Evolutionary conservation across 2,888 invertebrate species (phyloP), one percentile per base, ranked within the genome.

Genomic region (Torymus auratus): DNA sequence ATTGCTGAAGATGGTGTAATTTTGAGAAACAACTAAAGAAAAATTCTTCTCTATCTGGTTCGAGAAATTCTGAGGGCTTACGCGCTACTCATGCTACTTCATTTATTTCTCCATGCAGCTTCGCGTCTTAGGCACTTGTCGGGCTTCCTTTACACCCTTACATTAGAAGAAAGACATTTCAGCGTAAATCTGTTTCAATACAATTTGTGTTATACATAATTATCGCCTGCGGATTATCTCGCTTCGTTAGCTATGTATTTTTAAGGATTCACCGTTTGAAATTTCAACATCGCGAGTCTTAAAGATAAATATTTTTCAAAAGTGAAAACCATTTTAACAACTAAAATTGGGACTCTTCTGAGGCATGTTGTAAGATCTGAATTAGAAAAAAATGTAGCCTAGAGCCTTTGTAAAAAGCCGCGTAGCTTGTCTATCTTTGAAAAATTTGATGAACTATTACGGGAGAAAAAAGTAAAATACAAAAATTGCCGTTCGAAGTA

Each of bases 401-500:
- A 20, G 20, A 20, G 20, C 20, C 2, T 41, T 41, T 41, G 41
- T 7, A 41, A 41, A 41, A 41, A 41, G 41, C 1, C 41, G 41
- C 41, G 41, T 10, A 7, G 41, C 41, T 41, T 7, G 41, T 7
- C 41, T 41, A 41, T 41, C 41, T 41, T 41, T 64, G 62, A 53
- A 73, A 73, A 55, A 20, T 58, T 58, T 67, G 56, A 56, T 67
- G 56, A 52, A 23, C 55, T 28, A 50, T 41, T 50, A 70, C 23
- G 41, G 7, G 41, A 41, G 67, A 53, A 53, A 28, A 28, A 67
- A 69, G 64, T 56, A 78, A 70, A 65, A 50, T 56, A n/a, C 20
- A 65, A 55, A 61, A 71, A 53, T 56, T 14, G 64, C 72, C 20
- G 72, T 52, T 72, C 12, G 69, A 70, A 69, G 58, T 73, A 69